Evolutionary conservation across 37 sponge, comb jelly and placozoan genomes (phyloP).

Genomic region (Oscarella lobularis): DNA sequence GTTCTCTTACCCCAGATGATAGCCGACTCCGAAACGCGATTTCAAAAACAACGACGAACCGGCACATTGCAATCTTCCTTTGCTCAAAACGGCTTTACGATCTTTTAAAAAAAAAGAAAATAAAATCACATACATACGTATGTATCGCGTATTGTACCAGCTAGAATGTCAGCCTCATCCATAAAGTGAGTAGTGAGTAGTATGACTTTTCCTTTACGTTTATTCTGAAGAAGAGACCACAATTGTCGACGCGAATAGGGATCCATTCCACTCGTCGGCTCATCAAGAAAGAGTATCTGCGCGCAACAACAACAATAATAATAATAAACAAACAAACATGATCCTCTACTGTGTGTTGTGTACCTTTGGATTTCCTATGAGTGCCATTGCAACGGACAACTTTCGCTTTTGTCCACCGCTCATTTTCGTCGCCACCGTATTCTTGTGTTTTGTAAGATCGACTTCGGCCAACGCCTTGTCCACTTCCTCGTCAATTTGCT

Average conservation of each 20-base stretch:
- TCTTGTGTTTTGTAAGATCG: neutral
- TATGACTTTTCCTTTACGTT: neutral
- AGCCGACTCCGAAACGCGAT: neutral
- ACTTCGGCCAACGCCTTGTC: neutral
- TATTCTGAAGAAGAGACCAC: conserved; percentile 12
- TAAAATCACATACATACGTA: neutral
- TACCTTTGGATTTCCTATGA: conserved; percentile 19
- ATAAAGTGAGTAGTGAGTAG: conserved; percentile 25
- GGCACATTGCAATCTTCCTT: neutral
- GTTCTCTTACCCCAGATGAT: neutral
- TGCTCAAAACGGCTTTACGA: conserved; percentile 4
- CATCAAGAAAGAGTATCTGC: conserved; percentile 18
- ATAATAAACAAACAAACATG: neutral
- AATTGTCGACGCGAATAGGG: conserved; percentile 13
- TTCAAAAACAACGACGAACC: conserved; percentile 9
- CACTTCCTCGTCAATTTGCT: neutral
- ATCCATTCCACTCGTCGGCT: conserved; percentile 28
- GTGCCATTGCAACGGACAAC: conserved; percentile 16
- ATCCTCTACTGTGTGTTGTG: neutral
- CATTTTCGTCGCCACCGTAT: conserved; percentile 5
- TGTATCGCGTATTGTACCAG: neutral
- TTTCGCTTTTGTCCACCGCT: conserved; percentile 29
- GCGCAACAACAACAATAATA: neutral
- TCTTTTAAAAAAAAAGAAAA: neutral
- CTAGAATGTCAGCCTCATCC: conserved; percentile 26